Evolutionary conservation across 2,888 invertebrate species (phyloP), one percentile per base, ranked within the genome.

Genomic region (Peribatodes rhomboidaria): DNA sequence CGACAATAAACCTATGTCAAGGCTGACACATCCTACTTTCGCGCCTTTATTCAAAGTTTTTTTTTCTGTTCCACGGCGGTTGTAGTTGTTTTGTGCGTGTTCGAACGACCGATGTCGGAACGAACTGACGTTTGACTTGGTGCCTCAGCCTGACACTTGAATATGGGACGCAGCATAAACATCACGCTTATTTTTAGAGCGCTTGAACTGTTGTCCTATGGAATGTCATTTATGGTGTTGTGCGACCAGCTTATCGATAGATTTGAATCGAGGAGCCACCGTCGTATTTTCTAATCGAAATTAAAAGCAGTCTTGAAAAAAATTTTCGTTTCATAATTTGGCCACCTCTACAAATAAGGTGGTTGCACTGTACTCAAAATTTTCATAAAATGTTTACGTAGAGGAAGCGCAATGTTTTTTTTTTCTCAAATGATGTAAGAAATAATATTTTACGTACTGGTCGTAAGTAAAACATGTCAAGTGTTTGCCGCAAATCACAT

Each of bases 161-260:
- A 74, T 82, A 83, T 81, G 83, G 79, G 75, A 78, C 82, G 81
- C 54, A 70, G 68, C 66, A 65, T 85, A 85, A 85, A 82, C 86
- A 86, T 86, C 86, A 86, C 78, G 81, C 76, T 86, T 86, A 86
- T 86, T 86, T 86, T 85, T 86, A 86, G 86, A 85, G 79, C 69
- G 64, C 67, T 76, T 71, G 70, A 76, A 74, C 74, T 75, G 73
- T 72, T 71, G 68, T 68, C 72, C 67, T 68, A 74, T 74, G 79
- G 83, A 83, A 84, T 85, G 81, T 79, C 81, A 79, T 73, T 79
- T 69, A 70, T 72, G 67, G 64, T 65, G 65, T 70, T 74, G 61
- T 60, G 31, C 63, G 16, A 11, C 42, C 14, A 41, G 0, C 27
- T 54, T 35, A 37, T 35, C 20, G 20, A 50, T 37, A 37, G 20